phyloP scores from a whole-genome alignment of 2,888 invertebrate species.

The Caenorhabditis macrosperma region DNA sequence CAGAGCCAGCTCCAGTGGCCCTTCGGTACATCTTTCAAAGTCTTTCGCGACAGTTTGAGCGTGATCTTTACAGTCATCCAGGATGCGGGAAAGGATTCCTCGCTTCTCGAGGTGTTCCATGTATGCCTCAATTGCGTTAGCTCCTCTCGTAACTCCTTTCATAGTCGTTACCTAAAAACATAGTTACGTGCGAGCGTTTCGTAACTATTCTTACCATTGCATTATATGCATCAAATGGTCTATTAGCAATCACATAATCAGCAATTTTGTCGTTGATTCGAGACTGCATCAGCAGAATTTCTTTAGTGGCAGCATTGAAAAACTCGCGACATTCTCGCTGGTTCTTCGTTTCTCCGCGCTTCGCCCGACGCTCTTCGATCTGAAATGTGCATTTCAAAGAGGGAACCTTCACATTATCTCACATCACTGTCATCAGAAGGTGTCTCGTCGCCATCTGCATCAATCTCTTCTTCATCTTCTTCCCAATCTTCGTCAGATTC shows the following conservation, averaged over 20 bases:
- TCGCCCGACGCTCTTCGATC: slow-evolving; percentile 59
- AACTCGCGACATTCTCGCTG: slow-evolving; percentile 58
- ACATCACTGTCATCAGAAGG: slow-evolving; percentile 65
- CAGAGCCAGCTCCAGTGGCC: slow-evolving; percentile 39
- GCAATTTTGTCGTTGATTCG: slow-evolving; percentile 68
- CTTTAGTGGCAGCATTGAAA: slow-evolving; percentile 60
- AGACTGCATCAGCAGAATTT: slow-evolving; percentile 59
- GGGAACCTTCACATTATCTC: too few species aligned
- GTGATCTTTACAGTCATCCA: slow-evolving; percentile 73
- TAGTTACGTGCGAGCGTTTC: not conserved
- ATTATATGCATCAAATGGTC: slow-evolving; percentile 57
- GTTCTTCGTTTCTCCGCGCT: slow-evolving; percentile 44
- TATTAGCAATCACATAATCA: slow-evolving; percentile 46
- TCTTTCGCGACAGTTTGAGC: slow-evolving; percentile 59
- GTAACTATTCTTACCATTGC: slow-evolving; percentile 50
- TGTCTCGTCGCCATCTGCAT: slow-evolving; percentile 57
- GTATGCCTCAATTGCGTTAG: slow-evolving; percentile 65
- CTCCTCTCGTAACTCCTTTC: slow-evolving; percentile 61
- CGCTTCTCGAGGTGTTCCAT: slow-evolving; percentile 72
- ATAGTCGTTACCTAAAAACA: slow-evolving; percentile 23
- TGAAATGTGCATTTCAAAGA: slow-evolving; percentile 8
- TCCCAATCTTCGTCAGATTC: slow-evolving; percentile 62
- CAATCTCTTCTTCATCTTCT: slow-evolving; percentile 50
- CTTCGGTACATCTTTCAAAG: slow-evolving; percentile 59
- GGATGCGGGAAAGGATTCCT: slow-evolving; percentile 71